Evolutionary conservation across 2,888 invertebrate genomes (phyloP).

Genomic region (Andrena dorsata): DNA sequence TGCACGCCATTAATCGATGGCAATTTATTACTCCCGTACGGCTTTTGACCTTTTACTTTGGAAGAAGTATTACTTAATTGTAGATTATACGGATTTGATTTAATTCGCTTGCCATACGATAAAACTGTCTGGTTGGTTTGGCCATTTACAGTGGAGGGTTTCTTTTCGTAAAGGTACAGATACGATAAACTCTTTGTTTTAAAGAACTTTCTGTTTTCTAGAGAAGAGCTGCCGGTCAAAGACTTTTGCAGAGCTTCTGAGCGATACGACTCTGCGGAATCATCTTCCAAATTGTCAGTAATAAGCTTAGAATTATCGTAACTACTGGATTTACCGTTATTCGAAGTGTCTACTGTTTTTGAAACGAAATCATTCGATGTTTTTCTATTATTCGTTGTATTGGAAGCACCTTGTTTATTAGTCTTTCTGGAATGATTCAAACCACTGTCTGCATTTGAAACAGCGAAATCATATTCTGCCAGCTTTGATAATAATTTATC

Average conservation of each 20-base stretch:
- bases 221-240: not conserved
- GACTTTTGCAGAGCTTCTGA: slow-evolving; percentile 3
- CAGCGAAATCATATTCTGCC: slow-evolving; percentile 40
- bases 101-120: slow-evolving; percentile 27
- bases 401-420: slow-evolving; percentile 26
- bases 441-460: not conserved
- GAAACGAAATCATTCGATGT: not conserved
- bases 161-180: slow-evolving; percentile 64
- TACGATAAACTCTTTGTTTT: slow-evolving; percentile 77
- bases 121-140: slow-evolving; percentile 18
- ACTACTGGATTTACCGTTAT: not conserved
- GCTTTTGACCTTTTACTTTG: slow-evolving; percentile 18
- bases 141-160: slow-evolving; percentile 13
- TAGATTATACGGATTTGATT: slow-evolving; percentile 12
- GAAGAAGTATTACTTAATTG: slow-evolving; percentile 71
- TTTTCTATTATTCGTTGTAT: slow-evolving; percentile 12
- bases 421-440: not conserved
- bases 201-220: slow-evolving; percentile 75
- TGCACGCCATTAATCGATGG: slow-evolving; percentile 54
- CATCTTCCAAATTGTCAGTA: slow-evolving; percentile 7
- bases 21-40: slow-evolving; percentile 42
- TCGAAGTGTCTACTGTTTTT: not conserved
- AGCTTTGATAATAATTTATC: slow-evolving; percentile 56
- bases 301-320: not conserved
- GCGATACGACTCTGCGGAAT: not conserved